Percentiles rank a stretch among this genome's conserved stretches.
phyloP scores from a whole-genome alignment of 1,140 invertebrate species.

The Nebria ingens region DNA sequence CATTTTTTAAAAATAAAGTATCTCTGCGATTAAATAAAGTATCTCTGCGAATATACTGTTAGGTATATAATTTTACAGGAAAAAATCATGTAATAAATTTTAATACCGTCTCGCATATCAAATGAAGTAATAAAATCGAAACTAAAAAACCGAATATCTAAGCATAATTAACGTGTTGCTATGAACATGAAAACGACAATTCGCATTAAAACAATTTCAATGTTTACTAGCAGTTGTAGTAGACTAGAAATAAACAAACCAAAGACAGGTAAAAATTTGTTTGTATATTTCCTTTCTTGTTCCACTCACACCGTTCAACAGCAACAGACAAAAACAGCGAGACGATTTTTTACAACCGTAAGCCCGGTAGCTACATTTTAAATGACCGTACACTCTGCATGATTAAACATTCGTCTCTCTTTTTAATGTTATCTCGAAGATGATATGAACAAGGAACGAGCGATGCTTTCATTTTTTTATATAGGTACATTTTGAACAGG shows the following conservation, averaged over 20 bases:
- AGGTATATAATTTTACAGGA: no score
- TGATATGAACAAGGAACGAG: neutral
- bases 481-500: no score
- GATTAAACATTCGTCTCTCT: neutral
- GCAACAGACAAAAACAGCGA: neutral
- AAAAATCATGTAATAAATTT: no score
- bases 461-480: neutral
- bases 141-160: no score
- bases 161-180: no score
- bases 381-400: slow-evolving; percentile 1
- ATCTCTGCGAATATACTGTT: no score
- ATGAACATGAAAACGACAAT: no score
- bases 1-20: no score
- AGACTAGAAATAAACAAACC: neutral
- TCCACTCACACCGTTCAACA: neutral
- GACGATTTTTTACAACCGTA: slow-evolving; percentile 5
- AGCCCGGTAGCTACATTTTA: slow-evolving; percentile 4
- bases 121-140: no score
- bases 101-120: no score
- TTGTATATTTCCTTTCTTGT: neutral
- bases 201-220: neutral
- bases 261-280: neutral
- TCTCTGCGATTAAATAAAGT: no score
- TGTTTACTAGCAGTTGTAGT: neutral
- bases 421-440: neutral